Evolutionary conservation across 2,797 vertebrate genomes (phyloP).

Genomic region (Sebastes diaconus): DNA sequence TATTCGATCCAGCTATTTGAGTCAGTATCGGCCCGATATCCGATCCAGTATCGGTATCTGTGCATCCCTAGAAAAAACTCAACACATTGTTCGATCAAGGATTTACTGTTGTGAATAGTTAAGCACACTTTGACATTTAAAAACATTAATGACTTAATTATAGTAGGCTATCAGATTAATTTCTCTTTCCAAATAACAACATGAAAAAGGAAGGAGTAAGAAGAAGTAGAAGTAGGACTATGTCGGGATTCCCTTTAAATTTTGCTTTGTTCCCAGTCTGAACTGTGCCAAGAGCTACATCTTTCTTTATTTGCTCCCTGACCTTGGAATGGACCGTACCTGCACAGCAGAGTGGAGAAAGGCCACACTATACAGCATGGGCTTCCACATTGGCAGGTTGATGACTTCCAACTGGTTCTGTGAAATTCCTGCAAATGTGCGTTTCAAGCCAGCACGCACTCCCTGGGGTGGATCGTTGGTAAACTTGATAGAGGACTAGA

Average conservation of each 20-base stretch:
- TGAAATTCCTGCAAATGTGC: constrained; percentile 87
- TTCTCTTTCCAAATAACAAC: background rate
- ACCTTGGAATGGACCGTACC: constrained; percentile 38
- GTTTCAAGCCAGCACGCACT: constrained; percentile 84
- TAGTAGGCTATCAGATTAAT: background rate
- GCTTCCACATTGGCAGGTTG: constrained; percentile 86
- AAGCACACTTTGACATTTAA: background rate
- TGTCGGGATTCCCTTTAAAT: background rate
- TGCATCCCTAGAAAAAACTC: too few species aligned
- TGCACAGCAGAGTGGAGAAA: constrained; percentile 87
- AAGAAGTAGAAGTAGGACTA: background rate
- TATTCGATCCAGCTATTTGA: too few species aligned
- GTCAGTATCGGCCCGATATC: too few species aligned
- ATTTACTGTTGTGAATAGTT: background rate
- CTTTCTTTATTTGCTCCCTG: background rate
- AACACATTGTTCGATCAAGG: background rate
- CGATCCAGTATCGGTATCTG: too few species aligned
- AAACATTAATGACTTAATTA: background rate
- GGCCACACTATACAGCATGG: constrained; percentile 86
- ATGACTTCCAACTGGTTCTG: constrained; percentile 84
- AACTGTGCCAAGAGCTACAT: background rate
- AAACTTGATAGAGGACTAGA: constrained; percentile 81
- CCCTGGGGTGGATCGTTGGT: constrained; percentile 90
- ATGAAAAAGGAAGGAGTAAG: background rate
- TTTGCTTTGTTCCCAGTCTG: background rate